These are phyloP conservation scores for Antennarius maculatus DNA, from an alignment of 2,797 vertebrate genomes.

Conservation along the genomic window DNA sequence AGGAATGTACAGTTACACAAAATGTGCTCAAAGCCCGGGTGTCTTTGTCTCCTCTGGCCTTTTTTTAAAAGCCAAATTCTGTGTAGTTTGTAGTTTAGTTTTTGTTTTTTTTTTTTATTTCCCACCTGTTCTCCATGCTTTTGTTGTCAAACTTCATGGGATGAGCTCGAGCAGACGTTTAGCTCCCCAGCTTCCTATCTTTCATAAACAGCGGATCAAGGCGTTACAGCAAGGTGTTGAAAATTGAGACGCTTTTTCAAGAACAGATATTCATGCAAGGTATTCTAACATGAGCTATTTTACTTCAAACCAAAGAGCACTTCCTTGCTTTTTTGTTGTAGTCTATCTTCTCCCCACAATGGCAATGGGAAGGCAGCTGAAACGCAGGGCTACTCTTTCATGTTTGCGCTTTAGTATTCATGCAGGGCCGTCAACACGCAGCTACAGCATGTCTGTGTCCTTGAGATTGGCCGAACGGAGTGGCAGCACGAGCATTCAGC, in stretches of 20 bases:
- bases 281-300: constrained; percentile 58
- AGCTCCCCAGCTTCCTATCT: constrained; percentile 26
- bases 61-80: constrained; percentile 14
- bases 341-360: constrained; percentile 65
- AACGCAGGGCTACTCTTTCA: constrained; percentile 68
- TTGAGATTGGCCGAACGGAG: constrained; percentile 76
- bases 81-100: background rate
- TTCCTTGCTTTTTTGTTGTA: constrained; percentile 44
- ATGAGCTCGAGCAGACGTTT: constrained; percentile 36
- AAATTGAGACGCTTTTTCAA: constrained; percentile 40
- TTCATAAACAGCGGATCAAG: constrained; percentile 48
- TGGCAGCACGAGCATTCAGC: constrained; percentile 50
- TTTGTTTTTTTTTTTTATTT: constrained; percentile 12
- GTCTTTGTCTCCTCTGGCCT: constrained; percentile 22
- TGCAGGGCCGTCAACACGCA: constrained; percentile 64
- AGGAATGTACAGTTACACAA: constrained; percentile 45
- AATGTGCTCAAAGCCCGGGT: constrained; percentile 40
- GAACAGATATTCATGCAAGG: constrained; percentile 42
- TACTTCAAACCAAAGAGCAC: constrained; percentile 63
- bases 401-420: constrained; percentile 76
- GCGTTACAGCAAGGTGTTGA: constrained; percentile 39
- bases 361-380: constrained; percentile 58
- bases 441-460: constrained; percentile 75
- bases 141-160: constrained; percentile 28
- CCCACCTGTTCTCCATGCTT: constrained; percentile 35